A percentile compares a stretch with the other conserved stretches of the same genome.
phyloP scores from a whole-genome alignment of 1,140 invertebrate species.

The Philopotamus ludificatus region DNA sequence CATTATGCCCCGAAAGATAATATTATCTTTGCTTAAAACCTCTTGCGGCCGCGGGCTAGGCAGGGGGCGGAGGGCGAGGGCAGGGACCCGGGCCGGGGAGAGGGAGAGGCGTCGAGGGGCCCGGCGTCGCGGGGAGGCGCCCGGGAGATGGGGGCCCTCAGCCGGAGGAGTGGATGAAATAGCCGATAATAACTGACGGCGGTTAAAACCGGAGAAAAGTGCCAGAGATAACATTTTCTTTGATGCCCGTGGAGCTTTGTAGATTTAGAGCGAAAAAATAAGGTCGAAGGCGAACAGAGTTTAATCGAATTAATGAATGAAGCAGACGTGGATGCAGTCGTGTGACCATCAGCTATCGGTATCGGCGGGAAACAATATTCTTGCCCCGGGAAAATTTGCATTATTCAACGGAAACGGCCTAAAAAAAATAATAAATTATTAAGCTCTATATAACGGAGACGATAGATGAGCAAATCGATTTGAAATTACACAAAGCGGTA shows the following conservation, averaged over 20 bases:
- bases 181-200: conserved; percentile 30
- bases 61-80: not conserved
- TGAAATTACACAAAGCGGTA: no score
- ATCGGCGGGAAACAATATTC: no score
- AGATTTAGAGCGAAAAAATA: conserved; percentile 24
- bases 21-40: conserved; percentile 41
- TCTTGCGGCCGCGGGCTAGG: conserved; percentile 29
- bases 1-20: conserved; percentile 37
- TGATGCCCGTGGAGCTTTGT: conserved; percentile 25
- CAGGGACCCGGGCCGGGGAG: not conserved
- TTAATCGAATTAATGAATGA: no score
- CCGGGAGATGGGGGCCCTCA: not conserved
- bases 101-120: not conserved
- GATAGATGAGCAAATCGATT: no score
- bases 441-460: no score
- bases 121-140: not conserved
- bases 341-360: no score
- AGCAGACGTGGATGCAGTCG: no score
- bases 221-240: conserved; percentile 40
- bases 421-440: no score
- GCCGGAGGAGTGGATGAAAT: conserved; percentile 11
- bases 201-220: conserved; percentile 28
- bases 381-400: no score
- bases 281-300: not conserved
- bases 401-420: no score